Percentiles rank a stretch among this genome's conserved stretches.
These are phyloP conservation scores for Hydropotes inermis DNA, from an alignment of 2,113 vertebrate genomes.

Conservation along the genomic window DNA sequence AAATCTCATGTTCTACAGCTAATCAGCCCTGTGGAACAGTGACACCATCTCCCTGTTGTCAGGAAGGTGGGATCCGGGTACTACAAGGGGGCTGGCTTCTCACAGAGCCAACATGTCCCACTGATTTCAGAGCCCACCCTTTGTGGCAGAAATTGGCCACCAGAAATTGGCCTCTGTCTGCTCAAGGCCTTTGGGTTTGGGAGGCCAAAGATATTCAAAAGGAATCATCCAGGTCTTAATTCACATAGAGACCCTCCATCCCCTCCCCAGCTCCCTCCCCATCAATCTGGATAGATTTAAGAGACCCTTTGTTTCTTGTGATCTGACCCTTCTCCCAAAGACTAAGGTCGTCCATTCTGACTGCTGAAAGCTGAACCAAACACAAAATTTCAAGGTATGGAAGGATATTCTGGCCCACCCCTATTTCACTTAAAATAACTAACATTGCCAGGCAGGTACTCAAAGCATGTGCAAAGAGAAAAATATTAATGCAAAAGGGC, in stretches of 20 bases:
- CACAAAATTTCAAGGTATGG: neutral
- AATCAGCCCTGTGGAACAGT: neutral
- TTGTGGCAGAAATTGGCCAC: neutral
- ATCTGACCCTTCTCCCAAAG: neutral
- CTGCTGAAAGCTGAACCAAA: neutral
- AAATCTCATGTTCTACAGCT: conserved; percentile 6
- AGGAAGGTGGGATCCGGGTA: neutral
- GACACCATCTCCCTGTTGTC: conserved; percentile 25
- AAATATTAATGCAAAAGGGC: neutral
- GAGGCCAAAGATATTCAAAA: neutral
- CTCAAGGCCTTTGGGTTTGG: neutral
- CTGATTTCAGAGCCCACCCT: neutral
- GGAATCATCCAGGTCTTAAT: neutral
- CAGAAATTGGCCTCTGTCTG: neutral
- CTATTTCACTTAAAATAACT: neutral
- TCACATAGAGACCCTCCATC: neutral
- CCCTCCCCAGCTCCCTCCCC: neutral
- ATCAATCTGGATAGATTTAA: neutral
- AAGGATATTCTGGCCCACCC: neutral
- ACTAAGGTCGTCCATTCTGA: neutral
- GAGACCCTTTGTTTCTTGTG: neutral
- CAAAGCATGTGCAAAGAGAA: neutral
- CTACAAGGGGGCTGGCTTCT: neutral
- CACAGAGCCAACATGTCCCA: neutral
- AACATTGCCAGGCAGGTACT: neutral